Evolutionary conservation across 2,888 invertebrate species (phyloP), one percentile per base, ranked within the genome.

Genomic region (Diabrotica balteata): DNA sequence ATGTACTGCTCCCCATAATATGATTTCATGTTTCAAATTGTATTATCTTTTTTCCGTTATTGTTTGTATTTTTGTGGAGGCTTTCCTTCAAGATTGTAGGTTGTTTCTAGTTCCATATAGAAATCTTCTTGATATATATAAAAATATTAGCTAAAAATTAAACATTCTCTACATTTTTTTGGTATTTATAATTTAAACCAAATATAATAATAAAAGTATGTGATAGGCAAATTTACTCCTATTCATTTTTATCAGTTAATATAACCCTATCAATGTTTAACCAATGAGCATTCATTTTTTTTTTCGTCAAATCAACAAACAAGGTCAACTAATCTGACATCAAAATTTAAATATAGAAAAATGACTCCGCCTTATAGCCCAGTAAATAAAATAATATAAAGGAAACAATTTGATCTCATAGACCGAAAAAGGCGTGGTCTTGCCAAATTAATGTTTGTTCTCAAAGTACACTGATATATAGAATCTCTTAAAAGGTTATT

Each of bases 261-360:
- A 63, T 58, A 22, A 32, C 46, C 46, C 58, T 58, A 58, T 58
- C 51, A 44, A 11, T 51, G 49, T 57, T 58, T 51, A 64, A 59
- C 64, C 64, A 64, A 64, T 64, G 51, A 59, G 51, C 42, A 57
- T 63, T 54, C 45, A 11, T 59, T 64, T 61, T 51, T 17, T 17
- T 58, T 58, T 64, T 64, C 52, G 52, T 64, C 58, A 64, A 63
- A 63, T 63, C 45, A 63, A 58, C 63, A 52, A 52, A 58, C 64
- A 64, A 64, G 64, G 64, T 64, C 64, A 64, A 64, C 44, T 52
- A 46, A 46, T 64, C 58, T 59, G 64, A 64, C 64, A 58, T 59
- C 47, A 58, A 64, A 59, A 58, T 64, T 45, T 64, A 64, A 58
- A 64, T 64, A 52, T 64, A 64, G 64, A 59, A 58, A 64, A 64